Percentiles rank a stretch among this genome's conserved stretches.
phyloP scores from a whole-genome alignment of 2,888 invertebrate genomes.

The Archips crataeganus region DNA sequence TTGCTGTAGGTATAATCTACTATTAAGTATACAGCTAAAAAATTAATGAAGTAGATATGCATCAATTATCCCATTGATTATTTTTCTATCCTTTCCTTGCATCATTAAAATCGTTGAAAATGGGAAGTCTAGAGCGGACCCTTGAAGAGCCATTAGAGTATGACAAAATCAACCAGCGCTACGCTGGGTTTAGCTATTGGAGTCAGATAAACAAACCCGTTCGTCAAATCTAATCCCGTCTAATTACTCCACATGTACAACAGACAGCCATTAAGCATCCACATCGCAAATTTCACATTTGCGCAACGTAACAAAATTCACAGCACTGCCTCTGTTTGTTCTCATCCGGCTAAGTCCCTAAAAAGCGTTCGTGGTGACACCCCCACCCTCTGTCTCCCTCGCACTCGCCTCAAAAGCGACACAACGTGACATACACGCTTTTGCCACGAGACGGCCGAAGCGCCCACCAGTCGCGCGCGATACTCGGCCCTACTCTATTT shows the following conservation, averaged over 20 bases:
- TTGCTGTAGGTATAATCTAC: too few relatives aligned
- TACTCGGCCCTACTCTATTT: conserved; percentile 66
- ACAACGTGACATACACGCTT: conserved; percentile 75
- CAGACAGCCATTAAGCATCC: conserved; percentile 39
- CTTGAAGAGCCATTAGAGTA: neutral
- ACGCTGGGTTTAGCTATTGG: neutral
- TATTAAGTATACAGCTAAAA: too few relatives aligned
- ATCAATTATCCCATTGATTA: too few relatives aligned
- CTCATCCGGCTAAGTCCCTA: conserved; percentile 78
- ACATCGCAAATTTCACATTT: conserved; percentile 64
- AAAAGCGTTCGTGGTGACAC: conserved; percentile 82
- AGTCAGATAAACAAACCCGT: conserved; percentile 21
- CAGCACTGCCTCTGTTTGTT: conserved; percentile 63
- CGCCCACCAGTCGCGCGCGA: conserved; percentile 64
- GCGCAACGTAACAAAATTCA: conserved; percentile 75
- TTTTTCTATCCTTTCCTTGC: neutral
- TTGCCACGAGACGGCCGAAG: conserved; percentile 66
- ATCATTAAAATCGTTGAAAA: neutral
- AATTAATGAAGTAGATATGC: too few relatives aligned
- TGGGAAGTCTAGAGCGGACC: neutral
- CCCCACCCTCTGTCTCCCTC: conserved; percentile 76
- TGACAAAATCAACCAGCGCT: neutral
- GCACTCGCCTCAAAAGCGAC: conserved; percentile 74
- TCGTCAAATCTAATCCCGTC: conserved; percentile 30
- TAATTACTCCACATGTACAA: conserved; percentile 33